A percentile compares a stretch with the other conserved stretches of the same genome.
Conservation (phyloP, 2,797 vertebrate species). For the Pterois miles region DNA sequence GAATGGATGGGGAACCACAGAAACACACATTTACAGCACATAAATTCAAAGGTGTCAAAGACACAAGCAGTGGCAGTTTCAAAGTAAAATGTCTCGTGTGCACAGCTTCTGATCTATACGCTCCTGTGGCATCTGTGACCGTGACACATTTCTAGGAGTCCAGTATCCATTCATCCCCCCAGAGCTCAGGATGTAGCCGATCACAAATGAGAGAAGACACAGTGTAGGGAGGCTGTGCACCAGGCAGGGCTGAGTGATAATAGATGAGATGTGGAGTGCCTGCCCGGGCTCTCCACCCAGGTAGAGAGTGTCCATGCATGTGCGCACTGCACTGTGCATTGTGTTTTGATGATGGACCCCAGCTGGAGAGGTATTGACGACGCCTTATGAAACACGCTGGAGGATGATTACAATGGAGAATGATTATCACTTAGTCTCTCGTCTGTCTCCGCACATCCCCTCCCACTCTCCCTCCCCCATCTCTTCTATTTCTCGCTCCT, state of each 20-base stretch:
- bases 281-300: slow-evolving; percentile 70
- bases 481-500: slow-evolving; percentile 62
- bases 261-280: slow-evolving; percentile 79
- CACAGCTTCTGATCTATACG: slow-evolving; percentile 37
- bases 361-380: slow-evolving; percentile 80
- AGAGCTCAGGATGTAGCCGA: slow-evolving; percentile 63
- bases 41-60: slow-evolving; percentile 20
- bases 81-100: slow-evolving; percentile 25
- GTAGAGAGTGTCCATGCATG: slow-evolving; percentile 68
- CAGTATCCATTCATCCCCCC: slow-evolving; percentile 59
- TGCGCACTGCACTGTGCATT: slow-evolving; percentile 61
- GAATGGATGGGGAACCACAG: neutral
- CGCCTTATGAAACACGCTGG: slow-evolving; percentile 76
- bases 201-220: slow-evolving; percentile 73
- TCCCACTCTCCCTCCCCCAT: slow-evolving; percentile 56
- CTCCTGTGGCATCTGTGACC: slow-evolving; percentile 62
- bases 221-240: slow-evolving; percentile 63
- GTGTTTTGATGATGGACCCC: slow-evolving; percentile 77
- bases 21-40: slow-evolving; percentile 18
- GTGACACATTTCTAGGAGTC: slow-evolving; percentile 63
- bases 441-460: slow-evolving; percentile 63
- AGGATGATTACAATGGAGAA: slow-evolving; percentile 81
- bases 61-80: slow-evolving; percentile 1
- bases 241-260: slow-evolving; percentile 73
- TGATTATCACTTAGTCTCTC: slow-evolving; percentile 81